phyloP scores from a whole-genome alignment of 2,888 invertebrate species.

The Cephonodes hylas region DNA sequence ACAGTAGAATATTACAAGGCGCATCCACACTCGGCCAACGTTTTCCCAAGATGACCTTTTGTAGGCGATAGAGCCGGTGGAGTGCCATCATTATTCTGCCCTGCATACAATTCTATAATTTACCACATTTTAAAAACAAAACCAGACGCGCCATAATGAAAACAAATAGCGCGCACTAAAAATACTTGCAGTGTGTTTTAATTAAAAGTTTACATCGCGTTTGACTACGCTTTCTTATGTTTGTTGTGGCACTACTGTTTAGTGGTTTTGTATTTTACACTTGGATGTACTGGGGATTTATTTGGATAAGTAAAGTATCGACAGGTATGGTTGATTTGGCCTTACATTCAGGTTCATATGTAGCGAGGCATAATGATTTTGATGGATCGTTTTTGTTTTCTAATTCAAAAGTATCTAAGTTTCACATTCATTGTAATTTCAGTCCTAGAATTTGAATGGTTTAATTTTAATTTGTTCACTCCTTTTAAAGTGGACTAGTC shows the following conservation, averaged over 20 bases:
- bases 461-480: too few relatives aligned
- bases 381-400: too few relatives aligned
- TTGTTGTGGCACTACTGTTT: background rate
- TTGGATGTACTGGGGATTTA: background rate
- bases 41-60: conserved; percentile 67
- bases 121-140: conserved; percentile 58
- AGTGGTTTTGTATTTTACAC: background rate
- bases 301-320: too few relatives aligned
- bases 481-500: too few relatives aligned
- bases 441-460: too few relatives aligned
- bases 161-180: conserved; percentile 29
- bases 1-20: conserved; percentile 12
- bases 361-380: too few relatives aligned
- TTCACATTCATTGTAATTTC: too few relatives aligned
- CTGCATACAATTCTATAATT: conserved; percentile 66
- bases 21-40: conserved; percentile 47
- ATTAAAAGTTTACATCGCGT: conserved; percentile 17
- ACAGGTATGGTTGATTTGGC: too few relatives aligned
- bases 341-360: too few relatives aligned
- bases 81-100: conserved; percentile 64
- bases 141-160: conserved; percentile 27
- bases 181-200: conserved; percentile 11
- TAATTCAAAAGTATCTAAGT: too few relatives aligned
- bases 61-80: conserved; percentile 59
- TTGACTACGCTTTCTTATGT: conserved; percentile 5